Conservation (phyloP, 2,797 vertebrate species). For the Lepilemur septentrionalis region DNA sequence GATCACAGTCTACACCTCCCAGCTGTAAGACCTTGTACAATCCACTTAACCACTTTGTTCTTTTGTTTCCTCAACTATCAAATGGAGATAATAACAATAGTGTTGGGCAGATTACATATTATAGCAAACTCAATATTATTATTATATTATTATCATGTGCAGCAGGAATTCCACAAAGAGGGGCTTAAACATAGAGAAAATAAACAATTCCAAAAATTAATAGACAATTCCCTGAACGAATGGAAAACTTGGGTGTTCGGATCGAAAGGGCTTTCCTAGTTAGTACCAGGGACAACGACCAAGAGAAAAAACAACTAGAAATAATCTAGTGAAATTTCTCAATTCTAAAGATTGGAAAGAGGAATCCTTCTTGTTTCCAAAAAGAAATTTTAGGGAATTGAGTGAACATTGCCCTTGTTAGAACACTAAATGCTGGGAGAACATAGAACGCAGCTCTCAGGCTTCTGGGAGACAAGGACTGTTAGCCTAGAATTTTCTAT, state of each 20-base stretch:
- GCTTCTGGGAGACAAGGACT: not conserved
- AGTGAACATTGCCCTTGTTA: not conserved
- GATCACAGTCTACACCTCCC: not conserved
- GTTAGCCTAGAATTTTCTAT: not conserved
- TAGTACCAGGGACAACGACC: not conserved
- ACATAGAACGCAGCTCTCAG: not conserved
- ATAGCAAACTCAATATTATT: not conserved
- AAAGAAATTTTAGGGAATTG: not conserved
- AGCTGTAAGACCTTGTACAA: not conserved
- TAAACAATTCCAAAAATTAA: conserved; percentile 1
- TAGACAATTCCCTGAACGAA: not conserved
- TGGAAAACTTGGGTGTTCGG: not conserved
- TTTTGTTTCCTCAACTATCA: not conserved
- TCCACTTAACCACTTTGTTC: not conserved
- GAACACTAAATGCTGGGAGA: not conserved
- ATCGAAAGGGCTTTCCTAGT: not conserved
- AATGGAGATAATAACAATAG: not conserved
- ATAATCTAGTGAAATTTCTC: not conserved
- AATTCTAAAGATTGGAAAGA: not conserved
- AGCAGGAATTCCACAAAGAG: conserved; percentile 4
- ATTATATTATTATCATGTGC: not conserved
- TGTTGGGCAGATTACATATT: not conserved
- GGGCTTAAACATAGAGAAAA: not conserved
- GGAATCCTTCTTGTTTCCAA: not conserved
- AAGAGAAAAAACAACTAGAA: not conserved